Evolutionary conservation across 2,888 invertebrate species (phyloP).

Genomic region (Anorthoa munda): DNA sequence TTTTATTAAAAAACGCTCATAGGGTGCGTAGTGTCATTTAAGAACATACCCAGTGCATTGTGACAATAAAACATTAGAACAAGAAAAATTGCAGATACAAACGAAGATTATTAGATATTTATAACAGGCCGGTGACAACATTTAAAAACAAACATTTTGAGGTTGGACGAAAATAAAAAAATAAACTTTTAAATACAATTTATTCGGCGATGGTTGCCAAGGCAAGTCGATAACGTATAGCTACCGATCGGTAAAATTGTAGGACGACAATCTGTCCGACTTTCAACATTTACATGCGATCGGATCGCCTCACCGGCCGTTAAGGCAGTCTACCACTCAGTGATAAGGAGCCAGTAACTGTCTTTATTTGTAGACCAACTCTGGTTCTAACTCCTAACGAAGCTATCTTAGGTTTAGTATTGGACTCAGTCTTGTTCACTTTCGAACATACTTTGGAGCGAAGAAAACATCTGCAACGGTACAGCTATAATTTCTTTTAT

Average conservation of each 20-base stretch:
- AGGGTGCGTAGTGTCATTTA: conserved; percentile 1
- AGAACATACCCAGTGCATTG: neutral
- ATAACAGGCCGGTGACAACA: conserved; percentile 30
- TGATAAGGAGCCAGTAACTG: conserved; percentile 62
- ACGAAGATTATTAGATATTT: conserved; percentile 54
- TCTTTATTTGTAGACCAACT: conserved; percentile 53
- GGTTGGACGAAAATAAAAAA: conserved; percentile 64
- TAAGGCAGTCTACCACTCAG: conserved; percentile 48
- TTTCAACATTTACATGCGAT: conserved; percentile 67
- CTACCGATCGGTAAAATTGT: conserved; percentile 67
- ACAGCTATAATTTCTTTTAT: conserved; percentile 11
- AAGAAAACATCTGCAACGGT: conserved; percentile 12
- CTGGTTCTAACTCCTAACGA: conserved; percentile 43
- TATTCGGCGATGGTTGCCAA: conserved; percentile 64
- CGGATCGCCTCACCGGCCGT: conserved; percentile 48
- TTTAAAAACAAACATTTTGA: conserved; percentile 53
- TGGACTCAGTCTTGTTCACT: conserved; percentile 40
- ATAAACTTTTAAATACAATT: conserved; percentile 57
- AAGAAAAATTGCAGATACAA: conserved; percentile 12
- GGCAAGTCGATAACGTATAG: conserved; percentile 63
- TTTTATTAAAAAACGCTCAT: neutral
- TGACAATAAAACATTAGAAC: neutral
- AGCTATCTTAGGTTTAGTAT: conserved; percentile 50
- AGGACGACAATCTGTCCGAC: conserved; percentile 66
- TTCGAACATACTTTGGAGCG: conserved; percentile 35